These are phyloP conservation scores for Mesocentrotus franciscanus DNA, from an alignment of 53 echinoderm and acorn worm species.

Conservation along the genomic window DNA sequence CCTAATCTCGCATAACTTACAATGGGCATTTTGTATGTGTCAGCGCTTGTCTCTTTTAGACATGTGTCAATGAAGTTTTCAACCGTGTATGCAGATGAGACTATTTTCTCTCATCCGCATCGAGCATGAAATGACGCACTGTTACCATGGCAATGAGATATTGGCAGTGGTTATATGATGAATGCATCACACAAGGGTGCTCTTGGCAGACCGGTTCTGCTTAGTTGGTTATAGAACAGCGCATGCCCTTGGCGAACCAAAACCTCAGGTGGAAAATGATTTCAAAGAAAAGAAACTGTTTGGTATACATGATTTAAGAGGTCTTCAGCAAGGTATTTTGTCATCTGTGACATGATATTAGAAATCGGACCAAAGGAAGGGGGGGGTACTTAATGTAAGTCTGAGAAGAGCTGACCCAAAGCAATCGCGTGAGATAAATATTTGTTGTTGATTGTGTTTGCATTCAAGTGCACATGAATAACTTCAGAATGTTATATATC, in stretches of 20 bases:
- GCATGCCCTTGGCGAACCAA: background rate
- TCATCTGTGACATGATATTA: background rate
- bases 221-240: background rate
- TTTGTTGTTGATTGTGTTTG: background rate
- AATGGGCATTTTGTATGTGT: too few relatives aligned
- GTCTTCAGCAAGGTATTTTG: background rate
- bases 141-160: background rate
- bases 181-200: background rate
- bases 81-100: background rate
- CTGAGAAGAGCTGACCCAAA: background rate
- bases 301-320: background rate
- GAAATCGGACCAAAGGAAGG: background rate
- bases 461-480: too few relatives aligned
- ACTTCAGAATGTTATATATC: too few relatives aligned
- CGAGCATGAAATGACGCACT: slow-evolving; percentile 34
- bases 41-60: too few relatives aligned
- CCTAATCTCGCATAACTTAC: too few relatives aligned
- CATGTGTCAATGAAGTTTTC: too few relatives aligned
- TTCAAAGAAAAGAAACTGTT: background rate
- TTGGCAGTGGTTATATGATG: slow-evolving; percentile 24
- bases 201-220: background rate
- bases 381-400: background rate
- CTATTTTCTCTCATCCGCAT: background rate
- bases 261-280: background rate
- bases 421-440: background rate